Evolutionary conservation across 2,113 vertebrate species (phyloP).

Genomic region (Carassius auratus): DNA sequence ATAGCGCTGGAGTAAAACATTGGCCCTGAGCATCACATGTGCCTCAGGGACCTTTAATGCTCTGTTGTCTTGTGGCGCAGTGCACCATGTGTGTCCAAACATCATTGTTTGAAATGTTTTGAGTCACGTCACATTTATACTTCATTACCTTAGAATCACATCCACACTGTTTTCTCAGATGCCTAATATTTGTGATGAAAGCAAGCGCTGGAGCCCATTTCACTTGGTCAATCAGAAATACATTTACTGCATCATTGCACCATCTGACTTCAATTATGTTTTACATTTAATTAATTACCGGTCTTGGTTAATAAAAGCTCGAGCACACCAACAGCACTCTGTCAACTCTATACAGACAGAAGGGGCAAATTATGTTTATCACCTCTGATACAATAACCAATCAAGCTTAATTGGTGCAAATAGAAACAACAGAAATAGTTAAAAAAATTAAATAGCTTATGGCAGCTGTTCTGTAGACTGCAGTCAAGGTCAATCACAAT

Average conservation of each 20-base stretch:
- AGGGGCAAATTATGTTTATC: slow-evolving; percentile 20
- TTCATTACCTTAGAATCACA: slow-evolving; percentile 61
- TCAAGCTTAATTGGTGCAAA: slow-evolving; percentile 1
- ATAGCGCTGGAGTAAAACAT: not conserved
- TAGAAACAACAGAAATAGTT: not conserved
- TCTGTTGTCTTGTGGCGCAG: slow-evolving; percentile 6
- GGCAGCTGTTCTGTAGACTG: not conserved
- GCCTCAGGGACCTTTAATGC: slow-evolving; percentile 20
- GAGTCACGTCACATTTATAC: slow-evolving; percentile 64
- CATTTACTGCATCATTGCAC: not conserved
- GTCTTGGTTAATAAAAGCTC: not conserved
- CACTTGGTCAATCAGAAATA: slow-evolving; percentile 4
- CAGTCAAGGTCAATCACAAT: not conserved
- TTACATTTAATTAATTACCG: slow-evolving; percentile 3
- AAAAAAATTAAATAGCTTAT: not conserved
- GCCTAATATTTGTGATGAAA: slow-evolving; percentile 34
- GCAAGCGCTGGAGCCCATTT: not conserved
- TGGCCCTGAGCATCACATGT: not conserved
- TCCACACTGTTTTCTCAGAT: slow-evolving; percentile 48
- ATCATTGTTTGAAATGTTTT: slow-evolving; percentile 65
- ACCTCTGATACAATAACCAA: not conserved
- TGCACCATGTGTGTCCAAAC: slow-evolving; percentile 53
- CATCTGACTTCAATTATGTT: slow-evolving; percentile 20
- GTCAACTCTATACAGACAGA: not conserved
- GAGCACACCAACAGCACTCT: not conserved